Evolutionary conservation across 2,797 vertebrate genomes (phyloP).

Genomic region (Trachops cirrhosus): DNA sequence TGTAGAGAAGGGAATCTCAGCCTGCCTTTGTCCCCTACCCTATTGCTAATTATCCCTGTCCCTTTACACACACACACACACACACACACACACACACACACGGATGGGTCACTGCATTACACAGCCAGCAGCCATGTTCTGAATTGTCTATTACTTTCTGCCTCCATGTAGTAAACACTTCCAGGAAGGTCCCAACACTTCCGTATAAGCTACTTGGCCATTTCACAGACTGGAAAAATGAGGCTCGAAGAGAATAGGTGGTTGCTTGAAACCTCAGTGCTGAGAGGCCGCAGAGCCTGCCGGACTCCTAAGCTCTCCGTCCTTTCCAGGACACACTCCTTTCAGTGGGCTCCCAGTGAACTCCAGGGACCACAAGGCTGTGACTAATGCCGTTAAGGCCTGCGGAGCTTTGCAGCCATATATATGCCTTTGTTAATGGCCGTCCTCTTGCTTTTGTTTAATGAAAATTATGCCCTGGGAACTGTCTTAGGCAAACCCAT

Average conservation of each 20-base stretch:
- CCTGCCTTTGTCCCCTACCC: neutral
- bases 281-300: neutral
- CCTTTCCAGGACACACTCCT: neutral
- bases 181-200: neutral
- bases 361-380: neutral
- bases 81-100: neutral
- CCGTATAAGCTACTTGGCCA: neutral
- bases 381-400: neutral
- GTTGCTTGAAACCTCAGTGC: neutral
- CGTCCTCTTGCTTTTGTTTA: neutral
- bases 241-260: neutral
- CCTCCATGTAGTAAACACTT: neutral
- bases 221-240: neutral
- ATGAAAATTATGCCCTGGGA: neutral
- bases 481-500: neutral
- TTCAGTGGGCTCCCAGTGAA: neutral
- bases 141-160: neutral
- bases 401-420: neutral
- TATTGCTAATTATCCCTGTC: neutral
- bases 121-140: rapidly evolving
- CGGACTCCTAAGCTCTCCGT: neutral
- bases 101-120: neutral
- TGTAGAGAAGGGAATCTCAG: neutral
- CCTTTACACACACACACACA: neutral
- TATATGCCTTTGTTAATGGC: neutral